phyloP scores from a whole-genome alignment of 2,113 vertebrate genomes.

The Otis tarda region DNA sequence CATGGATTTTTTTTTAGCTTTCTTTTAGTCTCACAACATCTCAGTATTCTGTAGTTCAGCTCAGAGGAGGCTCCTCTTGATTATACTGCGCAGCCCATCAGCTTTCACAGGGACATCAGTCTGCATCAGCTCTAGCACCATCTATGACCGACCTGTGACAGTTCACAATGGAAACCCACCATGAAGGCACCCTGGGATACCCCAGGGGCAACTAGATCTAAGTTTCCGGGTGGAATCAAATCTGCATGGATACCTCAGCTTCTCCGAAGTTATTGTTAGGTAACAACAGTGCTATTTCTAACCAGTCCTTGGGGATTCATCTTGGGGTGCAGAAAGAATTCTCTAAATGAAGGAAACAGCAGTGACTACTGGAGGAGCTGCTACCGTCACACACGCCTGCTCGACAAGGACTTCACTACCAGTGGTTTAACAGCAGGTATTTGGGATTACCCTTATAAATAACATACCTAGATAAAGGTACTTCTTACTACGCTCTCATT shows the following conservation, averaged over 20 bases:
- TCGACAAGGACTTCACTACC: neutral
- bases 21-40: neutral
- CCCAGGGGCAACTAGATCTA: neutral
- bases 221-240: neutral
- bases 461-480: neutral
- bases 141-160: neutral
- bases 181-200: accelerated
- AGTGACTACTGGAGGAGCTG: neutral
- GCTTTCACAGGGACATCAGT: neutral
- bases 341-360: neutral
- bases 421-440: neutral
- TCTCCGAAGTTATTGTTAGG: neutral
- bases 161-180: neutral
- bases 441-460: neutral
- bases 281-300: neutral
- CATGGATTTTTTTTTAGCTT: neutral
- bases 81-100: neutral
- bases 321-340: neutral
- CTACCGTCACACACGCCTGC: accelerated
- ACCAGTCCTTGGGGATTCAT: neutral
- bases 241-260: neutral
- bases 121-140: neutral
- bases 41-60: neutral
- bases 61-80: neutral
- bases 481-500: neutral